A percentile compares a stretch with the other conserved stretches of the same genome.
These are phyloP conservation scores for Dolichomitus sp. DNA, from an alignment of 2,888 invertebrate genomes.

Conservation along the genomic window DNA sequence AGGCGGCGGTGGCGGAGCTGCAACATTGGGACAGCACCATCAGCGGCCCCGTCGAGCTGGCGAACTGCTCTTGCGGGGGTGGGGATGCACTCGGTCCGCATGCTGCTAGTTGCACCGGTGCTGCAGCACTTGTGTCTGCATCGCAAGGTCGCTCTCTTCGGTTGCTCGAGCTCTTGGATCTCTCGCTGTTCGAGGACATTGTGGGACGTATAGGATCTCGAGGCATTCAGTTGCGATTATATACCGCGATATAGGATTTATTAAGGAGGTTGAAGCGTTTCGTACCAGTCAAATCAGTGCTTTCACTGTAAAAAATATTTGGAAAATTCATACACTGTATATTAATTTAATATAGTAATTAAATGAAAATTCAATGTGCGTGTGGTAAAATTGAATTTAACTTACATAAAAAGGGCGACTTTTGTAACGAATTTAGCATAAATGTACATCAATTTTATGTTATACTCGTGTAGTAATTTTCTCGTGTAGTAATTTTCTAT, in stretches of 20 bases:
- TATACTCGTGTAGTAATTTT: too few relatives aligned
- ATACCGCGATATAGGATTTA: neutral
- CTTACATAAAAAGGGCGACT: too few relatives aligned
- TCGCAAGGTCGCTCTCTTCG: slow-evolving; percentile 62
- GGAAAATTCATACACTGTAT: too few relatives aligned
- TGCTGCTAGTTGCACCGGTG: slow-evolving; percentile 31
- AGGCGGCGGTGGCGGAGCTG: slow-evolving; percentile 31
- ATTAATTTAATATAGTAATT: too few relatives aligned
- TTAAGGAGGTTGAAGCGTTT: too few relatives aligned
- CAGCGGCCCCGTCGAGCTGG: slow-evolving; percentile 52
- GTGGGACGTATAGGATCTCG: slow-evolving; percentile 20
- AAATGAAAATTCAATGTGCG: too few relatives aligned
- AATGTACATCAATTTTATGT: too few relatives aligned
- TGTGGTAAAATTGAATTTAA: too few relatives aligned
- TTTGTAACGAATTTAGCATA: too few relatives aligned
- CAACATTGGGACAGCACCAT: slow-evolving; percentile 60
- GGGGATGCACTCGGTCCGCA: slow-evolving; percentile 58
- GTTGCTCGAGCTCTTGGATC: slow-evolving; percentile 17
- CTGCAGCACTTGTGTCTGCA: slow-evolving; percentile 46
- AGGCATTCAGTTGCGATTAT: neutral
- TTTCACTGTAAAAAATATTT: too few relatives aligned
- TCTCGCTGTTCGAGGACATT: slow-evolving; percentile 52
- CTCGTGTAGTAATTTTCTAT: too few relatives aligned
- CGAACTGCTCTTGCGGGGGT: slow-evolving; percentile 60
- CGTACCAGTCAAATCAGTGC: too few relatives aligned